phyloP scores from a whole-genome alignment of 2,113 vertebrate genomes.

The Myrmophylax atrothorax region DNA sequence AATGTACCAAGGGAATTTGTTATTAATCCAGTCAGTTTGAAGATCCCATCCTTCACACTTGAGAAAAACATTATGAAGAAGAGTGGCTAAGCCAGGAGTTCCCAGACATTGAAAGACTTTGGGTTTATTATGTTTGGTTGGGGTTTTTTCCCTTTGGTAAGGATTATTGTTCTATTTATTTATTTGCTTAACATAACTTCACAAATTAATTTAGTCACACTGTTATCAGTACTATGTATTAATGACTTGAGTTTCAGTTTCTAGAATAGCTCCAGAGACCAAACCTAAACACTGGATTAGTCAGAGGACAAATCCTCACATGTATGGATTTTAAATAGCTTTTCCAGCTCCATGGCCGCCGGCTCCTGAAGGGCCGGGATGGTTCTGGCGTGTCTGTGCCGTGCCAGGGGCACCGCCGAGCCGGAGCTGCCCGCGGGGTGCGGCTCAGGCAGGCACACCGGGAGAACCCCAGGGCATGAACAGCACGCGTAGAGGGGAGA shows the following conservation, averaged over 20 bases:
- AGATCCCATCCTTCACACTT: background rate
- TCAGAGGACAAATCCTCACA: background rate
- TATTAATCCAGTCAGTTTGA: background rate
- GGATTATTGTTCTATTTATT: background rate
- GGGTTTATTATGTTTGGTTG: background rate
- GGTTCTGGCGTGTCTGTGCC: background rate
- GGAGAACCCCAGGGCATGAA: accelerated
- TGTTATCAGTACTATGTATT: background rate
- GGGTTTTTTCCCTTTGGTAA: background rate
- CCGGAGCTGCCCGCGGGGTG: background rate
- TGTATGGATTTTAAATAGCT: background rate
- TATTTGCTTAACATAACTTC: background rate
- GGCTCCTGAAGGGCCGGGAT: background rate
- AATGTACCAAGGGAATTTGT: slow-evolving; percentile 70
- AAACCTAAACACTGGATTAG: slow-evolving; percentile 20
- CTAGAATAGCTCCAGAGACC: slow-evolving; percentile 1
- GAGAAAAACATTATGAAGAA: background rate
- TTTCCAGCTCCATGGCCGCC: background rate
- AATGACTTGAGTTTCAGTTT: slow-evolving; percentile 20
- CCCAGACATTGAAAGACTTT: background rate
- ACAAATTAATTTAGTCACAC: background rate
- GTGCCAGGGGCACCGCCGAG: background rate
- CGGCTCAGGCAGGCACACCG: background rate
- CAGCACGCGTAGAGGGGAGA: background rate
- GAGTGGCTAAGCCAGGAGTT: background rate